Percentiles rank a stretch among this genome's conserved stretches.
phyloP scores from a whole-genome alignment of 2,888 invertebrate species.

The Rhamnusium bicolor region DNA sequence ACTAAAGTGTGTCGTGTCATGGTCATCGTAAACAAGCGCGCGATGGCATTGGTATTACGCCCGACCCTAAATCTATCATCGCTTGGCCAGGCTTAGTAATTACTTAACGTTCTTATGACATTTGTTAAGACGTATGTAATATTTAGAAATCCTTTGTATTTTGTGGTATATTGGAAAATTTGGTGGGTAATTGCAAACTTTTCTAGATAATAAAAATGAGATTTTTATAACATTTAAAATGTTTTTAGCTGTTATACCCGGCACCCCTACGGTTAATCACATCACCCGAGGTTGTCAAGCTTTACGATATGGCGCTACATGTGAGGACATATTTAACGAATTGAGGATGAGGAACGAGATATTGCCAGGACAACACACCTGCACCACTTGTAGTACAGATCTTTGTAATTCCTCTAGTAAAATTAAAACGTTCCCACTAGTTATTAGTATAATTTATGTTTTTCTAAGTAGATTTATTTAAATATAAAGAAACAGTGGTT shows the following conservation, averaged over 20 bases:
- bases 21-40: too few relatives aligned
- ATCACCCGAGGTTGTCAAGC: constrained; percentile 63
- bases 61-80: too few relatives aligned
- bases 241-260: constrained; percentile 54
- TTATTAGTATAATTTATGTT: constrained; percentile 11
- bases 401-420: constrained; percentile 56
- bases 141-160: too few relatives aligned
- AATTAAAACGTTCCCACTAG: not conserved
- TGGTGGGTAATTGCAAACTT: too few relatives aligned
- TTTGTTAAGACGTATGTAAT: too few relatives aligned
- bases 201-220: too few relatives aligned
- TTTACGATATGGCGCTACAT: constrained; percentile 59
- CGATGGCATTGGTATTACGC: too few relatives aligned
- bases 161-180: too few relatives aligned
- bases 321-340: constrained; percentile 63
- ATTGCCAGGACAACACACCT: constrained; percentile 62
- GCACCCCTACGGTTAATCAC: constrained; percentile 52
- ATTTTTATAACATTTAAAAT: too few relatives aligned
- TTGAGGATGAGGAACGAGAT: constrained; percentile 56
- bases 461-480: not conserved
- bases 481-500: not conserved
- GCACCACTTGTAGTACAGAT: constrained; percentile 62
- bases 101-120: too few relatives aligned
- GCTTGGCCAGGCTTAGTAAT: too few relatives aligned
- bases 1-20: too few relatives aligned